Evolutionary conservation across 2,888 invertebrate species (phyloP).

Genomic region (Lepidochrysops patricia): DNA sequence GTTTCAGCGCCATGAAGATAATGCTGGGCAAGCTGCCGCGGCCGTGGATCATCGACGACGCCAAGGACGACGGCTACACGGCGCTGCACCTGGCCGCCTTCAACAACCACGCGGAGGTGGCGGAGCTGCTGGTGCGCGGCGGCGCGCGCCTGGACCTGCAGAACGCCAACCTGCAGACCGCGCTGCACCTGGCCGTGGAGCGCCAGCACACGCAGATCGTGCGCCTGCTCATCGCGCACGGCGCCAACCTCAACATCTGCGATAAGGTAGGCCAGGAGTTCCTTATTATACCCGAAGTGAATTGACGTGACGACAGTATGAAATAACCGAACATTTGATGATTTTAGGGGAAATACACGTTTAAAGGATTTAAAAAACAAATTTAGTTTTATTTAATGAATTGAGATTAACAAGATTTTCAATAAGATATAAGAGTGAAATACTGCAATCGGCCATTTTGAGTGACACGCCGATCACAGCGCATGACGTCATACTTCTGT

Average conservation of each 20-base stretch:
- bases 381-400: too few relatives aligned
- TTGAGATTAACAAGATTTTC: too few relatives aligned
- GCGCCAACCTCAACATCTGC: constrained; percentile 94
- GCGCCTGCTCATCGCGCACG: constrained; percentile 91
- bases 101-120: constrained; percentile 97
- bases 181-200: constrained; percentile 95
- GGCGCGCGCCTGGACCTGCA: constrained; percentile 96
- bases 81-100: constrained; percentile 96
- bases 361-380: too few relatives aligned
- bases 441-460: too few relatives aligned
- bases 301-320: too few relatives aligned
- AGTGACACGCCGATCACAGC: too few relatives aligned
- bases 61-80: constrained; percentile 98
- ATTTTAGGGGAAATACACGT: too few relatives aligned
- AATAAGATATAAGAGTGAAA: too few relatives aligned
- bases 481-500: too few relatives aligned
- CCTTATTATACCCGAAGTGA: too few relatives aligned
- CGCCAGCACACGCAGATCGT: constrained; percentile 98
- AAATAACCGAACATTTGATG: too few relatives aligned
- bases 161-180: constrained; percentile 95
- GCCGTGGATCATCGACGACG: constrained; percentile 98
- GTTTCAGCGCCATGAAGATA: constrained; percentile 94
- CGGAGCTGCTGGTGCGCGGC: constrained; percentile 90
- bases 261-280: constrained; percentile 92
- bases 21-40: constrained; percentile 93